A percentile compares a stretch with the other conserved stretches of the same genome.
These are phyloP conservation scores for Oncorhynchus nerka DNA, from an alignment of 2,113 vertebrate species.

Conservation along the genomic window DNA sequence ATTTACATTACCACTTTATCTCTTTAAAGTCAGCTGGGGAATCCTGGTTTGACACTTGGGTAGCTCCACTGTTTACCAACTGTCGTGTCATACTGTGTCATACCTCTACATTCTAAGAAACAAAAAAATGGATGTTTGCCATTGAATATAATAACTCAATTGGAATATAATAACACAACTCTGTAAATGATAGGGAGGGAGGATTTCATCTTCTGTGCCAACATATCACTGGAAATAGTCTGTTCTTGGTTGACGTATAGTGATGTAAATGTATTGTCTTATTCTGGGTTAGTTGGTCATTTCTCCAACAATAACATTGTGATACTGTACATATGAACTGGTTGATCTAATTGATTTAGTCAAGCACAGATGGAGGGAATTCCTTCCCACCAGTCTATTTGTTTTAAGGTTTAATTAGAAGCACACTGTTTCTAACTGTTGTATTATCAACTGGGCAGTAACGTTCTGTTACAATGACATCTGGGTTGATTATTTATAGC, in stretches of 20 bases:
- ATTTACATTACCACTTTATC: background rate
- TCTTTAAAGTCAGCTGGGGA: constrained; percentile 15
- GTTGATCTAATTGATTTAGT: background rate
- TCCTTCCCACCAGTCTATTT: background rate
- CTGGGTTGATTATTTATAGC: constrained; percentile 7
- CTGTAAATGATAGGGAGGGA: background rate
- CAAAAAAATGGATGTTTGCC: constrained; percentile 15
- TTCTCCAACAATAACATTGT: no score
- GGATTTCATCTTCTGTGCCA: no score
- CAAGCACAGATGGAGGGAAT: background rate
- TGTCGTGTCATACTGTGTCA: constrained; percentile 18
- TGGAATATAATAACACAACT: no score
- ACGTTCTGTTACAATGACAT: background rate
- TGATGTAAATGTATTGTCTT: no score
- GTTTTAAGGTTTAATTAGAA: background rate
- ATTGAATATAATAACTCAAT: background rate
- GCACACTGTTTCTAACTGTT: background rate
- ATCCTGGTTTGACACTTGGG: constrained; percentile 43
- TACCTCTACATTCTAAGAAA: constrained; percentile 6
- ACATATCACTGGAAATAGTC: no score
- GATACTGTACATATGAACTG: background rate
- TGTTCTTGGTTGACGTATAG: no score
- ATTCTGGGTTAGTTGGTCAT: no score
- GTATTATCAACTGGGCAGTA: background rate
- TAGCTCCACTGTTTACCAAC: constrained; percentile 37